Conservation (phyloP, 2,797 vertebrate species). For the Hemitrygon akajei region DNA sequence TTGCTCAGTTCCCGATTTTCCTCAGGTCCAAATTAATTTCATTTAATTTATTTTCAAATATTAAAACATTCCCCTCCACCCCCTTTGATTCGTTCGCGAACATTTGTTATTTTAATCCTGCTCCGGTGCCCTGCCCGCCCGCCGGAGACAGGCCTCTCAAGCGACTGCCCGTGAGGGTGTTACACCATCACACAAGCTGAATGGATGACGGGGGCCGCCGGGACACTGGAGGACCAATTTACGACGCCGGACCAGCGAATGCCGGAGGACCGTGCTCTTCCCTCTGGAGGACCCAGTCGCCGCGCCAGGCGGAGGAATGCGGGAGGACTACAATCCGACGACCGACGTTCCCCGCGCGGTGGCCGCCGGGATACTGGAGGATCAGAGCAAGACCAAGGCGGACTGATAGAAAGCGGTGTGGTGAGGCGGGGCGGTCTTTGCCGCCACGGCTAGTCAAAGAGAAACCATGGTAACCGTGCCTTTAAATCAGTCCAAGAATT, state of each 20-base stretch:
- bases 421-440: not conserved
- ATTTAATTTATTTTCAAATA: too few species aligned
- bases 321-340: not conserved
- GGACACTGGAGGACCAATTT: not conserved
- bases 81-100: not conserved
- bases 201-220: conserved; percentile 6
- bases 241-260: not conserved
- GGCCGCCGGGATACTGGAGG: conserved; percentile 37
- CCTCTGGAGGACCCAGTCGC: conserved; percentile 37
- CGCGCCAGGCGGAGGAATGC: not conserved
- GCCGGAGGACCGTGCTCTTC: not conserved
- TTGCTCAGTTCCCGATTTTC: not conserved
- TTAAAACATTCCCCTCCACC: not conserved
- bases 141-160: not conserved
- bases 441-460: not conserved
- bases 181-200: conserved; percentile 33
- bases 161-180: conserved; percentile 17
- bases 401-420: too few species aligned
- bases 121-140: not conserved
- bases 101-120: not conserved
- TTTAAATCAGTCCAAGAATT: too few species aligned
- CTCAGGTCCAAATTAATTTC: not conserved
- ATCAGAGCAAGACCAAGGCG: conserved; percentile 30
- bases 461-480: conserved; percentile 14
- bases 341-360: not conserved